Base-by-base conservation (phyloP, 2,888 invertebrate genomes). In the Tricholauxania praeusta region DNA sequence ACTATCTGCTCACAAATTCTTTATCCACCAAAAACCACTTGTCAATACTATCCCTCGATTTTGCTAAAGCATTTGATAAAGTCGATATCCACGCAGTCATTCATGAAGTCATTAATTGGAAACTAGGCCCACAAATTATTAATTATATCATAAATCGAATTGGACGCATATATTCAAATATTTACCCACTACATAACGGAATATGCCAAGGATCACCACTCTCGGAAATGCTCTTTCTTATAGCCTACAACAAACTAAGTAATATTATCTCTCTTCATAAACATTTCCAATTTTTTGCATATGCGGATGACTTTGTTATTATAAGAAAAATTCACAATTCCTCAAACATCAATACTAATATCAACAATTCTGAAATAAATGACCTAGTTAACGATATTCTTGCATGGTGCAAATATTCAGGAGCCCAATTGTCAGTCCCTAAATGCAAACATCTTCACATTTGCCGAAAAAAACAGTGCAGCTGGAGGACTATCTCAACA, bases 1-100 rank as follows among this genome's bases (percentile, higher is more conserved):
- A 77, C 62, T 69, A 76, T 65, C 69, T 74, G 39, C 62, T 73
- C 48, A 53, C 74, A 28, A 63, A 72, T 51, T 32, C 65, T 15
- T 32, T 75, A 32, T 62, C 71, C 28, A 72, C 32, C 55, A 73
- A 69, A 71, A 75, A 73, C 53, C 73, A 73, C 53, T 39, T 53
- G 55, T 72, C 73, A 28, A 28, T 28, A 28, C 28, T 28, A 19
- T 72, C 73, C 1, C 66, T 75, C 19, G 73, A 73, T 19, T 72
- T 75, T 47, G 63, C 71, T 6, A 72, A 69, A 53, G 73, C 73
- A 1, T 73, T 70, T 60, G 73, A 73, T 51, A 67, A 62, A 52
- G 59, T 74, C 7, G 71, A 49, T 19, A 53, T 66, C 7, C 71
- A 73, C 47, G 49, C 63, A 5, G 19, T 73, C 28, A 57, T 71